Conservation (phyloP, 2,888 invertebrate species). For the Rhingia campestris region DNA sequence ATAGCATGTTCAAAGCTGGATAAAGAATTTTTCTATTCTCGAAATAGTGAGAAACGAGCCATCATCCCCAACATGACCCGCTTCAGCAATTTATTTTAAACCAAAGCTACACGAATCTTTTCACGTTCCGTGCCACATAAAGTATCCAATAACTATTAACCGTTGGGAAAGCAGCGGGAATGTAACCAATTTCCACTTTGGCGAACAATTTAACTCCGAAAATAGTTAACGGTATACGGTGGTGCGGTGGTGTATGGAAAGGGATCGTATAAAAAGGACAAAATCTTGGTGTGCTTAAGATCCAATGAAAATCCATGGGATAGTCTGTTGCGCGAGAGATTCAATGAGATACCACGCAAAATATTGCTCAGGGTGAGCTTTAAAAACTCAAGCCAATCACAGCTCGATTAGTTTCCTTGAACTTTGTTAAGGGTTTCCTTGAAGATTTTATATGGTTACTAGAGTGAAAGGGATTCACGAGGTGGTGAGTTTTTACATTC, state of each 20-base stretch:
- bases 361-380: slow-evolving; percentile 8
- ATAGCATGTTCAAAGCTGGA: background rate
- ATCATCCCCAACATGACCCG: slow-evolving; percentile 4
- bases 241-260: background rate
- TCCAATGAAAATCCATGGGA: slow-evolving; percentile 42
- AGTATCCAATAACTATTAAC: slow-evolving; percentile 54
- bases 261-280: background rate
- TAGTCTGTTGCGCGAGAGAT: slow-evolving; percentile 20
- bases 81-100: slow-evolving; percentile 26
- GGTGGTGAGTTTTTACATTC: background rate
- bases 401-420: slow-evolving; percentile 45
- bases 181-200: slow-evolving; percentile 32
- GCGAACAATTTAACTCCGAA: slow-evolving; percentile 26
- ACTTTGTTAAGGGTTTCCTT: slow-evolving; percentile 24
- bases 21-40: background rate
- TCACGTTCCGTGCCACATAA: slow-evolving; percentile 25
- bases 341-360: slow-evolving; percentile 15
- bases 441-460: background rate
- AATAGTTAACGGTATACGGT: slow-evolving; percentile 19
- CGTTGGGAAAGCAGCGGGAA: slow-evolving; percentile 31
- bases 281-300: slow-evolving; percentile 39
- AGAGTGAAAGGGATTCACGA: background rate
- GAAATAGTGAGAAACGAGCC: slow-evolving; percentile 1
- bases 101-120: slow-evolving; percentile 12
- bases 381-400: slow-evolving; percentile 42